Conservation (phyloP, 2,113 vertebrate species). For the Puntigrus tetrazona region DNA sequence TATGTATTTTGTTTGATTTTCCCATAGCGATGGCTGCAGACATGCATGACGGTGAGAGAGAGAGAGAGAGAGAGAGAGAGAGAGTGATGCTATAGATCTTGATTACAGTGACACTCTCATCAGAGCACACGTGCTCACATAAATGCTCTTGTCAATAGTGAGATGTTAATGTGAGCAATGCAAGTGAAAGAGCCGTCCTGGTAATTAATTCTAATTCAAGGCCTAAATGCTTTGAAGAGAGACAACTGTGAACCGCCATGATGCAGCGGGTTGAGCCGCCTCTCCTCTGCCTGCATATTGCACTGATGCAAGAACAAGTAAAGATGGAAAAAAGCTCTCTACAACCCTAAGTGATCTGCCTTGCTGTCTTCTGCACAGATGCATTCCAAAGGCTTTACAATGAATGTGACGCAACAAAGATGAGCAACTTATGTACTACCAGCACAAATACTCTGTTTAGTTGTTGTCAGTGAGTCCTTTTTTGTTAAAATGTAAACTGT, state of each 20-base stretch:
- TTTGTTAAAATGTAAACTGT: neutral
- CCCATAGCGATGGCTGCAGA: neutral
- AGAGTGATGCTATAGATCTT: conserved; percentile 30
- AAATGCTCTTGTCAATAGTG: conserved; percentile 44
- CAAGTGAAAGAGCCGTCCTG: neutral
- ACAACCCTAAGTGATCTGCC: neutral
- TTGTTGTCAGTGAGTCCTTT: neutral
- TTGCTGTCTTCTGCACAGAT: neutral
- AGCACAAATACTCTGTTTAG: neutral
- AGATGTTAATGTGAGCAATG: conserved; percentile 42
- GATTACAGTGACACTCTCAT: conserved; percentile 40
- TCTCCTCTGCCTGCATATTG: neutral
- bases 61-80: neutral
- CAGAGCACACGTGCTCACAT: conserved; percentile 17
- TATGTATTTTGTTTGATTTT: conserved; percentile 35
- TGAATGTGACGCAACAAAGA: no score
- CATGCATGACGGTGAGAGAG: neutral
- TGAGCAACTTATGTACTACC: neutral
- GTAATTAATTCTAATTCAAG: conserved; percentile 50
- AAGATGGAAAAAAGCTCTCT: neutral
- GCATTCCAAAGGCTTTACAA: neutral
- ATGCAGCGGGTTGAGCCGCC: conserved; percentile 13
- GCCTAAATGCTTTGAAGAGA: conserved; percentile 21
- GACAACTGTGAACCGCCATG: conserved; percentile 10
- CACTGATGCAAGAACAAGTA: neutral